Evolutionary conservation across 2,113 vertebrate species (phyloP).

Genomic region (Telmatochromis sp.): DNA sequence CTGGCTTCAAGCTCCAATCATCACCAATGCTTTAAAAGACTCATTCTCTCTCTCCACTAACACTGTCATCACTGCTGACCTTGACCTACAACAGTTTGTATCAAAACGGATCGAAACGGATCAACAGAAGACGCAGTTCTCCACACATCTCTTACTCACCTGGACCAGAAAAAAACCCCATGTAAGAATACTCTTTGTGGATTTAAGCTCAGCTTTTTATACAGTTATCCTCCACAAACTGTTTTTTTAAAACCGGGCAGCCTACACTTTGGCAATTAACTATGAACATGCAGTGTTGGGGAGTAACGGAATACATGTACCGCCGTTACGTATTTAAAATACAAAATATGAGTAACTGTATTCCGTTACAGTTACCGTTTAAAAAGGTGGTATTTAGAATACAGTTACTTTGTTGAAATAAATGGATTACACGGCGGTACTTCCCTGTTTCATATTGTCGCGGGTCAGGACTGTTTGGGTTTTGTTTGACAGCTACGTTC

Average conservation of each 20-base stretch:
- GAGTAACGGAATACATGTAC: too few relatives aligned
- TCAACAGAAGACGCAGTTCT: background rate
- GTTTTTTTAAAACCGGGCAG: background rate
- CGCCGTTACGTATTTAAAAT: too few relatives aligned
- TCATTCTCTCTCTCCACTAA: background rate
- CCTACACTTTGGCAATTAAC: background rate
- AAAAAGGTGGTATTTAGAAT: too few relatives aligned
- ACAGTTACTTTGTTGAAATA: too few relatives aligned
- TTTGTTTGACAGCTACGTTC: too few relatives aligned
- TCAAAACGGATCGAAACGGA: background rate
- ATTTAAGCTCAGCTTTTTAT: background rate
- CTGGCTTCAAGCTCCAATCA: background rate
- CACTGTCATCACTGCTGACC: background rate
- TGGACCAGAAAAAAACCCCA: accelerated
- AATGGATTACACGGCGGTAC: too few relatives aligned
- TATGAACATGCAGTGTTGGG: background rate
- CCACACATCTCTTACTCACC: background rate
- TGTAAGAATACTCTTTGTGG: background rate
- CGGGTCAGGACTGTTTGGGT: too few relatives aligned
- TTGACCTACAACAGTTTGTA: background rate
- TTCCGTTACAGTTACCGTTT: too few relatives aligned
- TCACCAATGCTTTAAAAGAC: background rate
- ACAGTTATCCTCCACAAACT: background rate
- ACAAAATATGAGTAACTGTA: too few relatives aligned
- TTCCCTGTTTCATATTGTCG: too few relatives aligned